A percentile compares a stretch with the other conserved stretches of the same genome.
phyloP scores from a whole-genome alignment of 2,888 invertebrate genomes.

The Hartigia nigra region DNA sequence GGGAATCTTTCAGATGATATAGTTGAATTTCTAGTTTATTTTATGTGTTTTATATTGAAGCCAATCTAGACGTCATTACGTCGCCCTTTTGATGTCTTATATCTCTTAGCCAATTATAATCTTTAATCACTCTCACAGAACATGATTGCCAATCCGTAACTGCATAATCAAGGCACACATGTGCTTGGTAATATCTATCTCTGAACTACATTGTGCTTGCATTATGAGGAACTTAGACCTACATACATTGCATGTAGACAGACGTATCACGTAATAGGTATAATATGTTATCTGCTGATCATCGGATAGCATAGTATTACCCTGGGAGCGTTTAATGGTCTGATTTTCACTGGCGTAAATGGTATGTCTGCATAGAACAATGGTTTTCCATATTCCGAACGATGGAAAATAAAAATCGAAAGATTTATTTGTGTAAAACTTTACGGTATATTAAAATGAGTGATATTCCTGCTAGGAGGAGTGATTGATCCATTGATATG shows the following conservation, averaged over 20 bases:
- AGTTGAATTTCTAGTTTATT: background rate
- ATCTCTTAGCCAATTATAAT: background rate
- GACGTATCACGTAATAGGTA: slow-evolving; percentile 32
- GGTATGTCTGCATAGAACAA: background rate
- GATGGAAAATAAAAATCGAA: background rate
- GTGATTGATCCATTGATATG: too few relatives aligned
- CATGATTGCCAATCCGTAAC: background rate
- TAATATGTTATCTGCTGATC: slow-evolving; percentile 26
- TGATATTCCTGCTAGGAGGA: too few relatives aligned
- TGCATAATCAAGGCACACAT: background rate
- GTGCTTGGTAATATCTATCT: background rate
- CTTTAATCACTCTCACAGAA: background rate
- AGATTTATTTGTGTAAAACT: background rate
- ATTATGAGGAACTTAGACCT: background rate
- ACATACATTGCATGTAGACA: background rate
- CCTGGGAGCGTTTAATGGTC: slow-evolving; percentile 27
- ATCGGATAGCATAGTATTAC: slow-evolving; percentile 26
- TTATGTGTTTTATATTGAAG: background rate
- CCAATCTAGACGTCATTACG: background rate
- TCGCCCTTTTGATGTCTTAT: background rate
- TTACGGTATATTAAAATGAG: background rate
- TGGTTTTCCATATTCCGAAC: background rate
- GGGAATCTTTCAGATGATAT: background rate
- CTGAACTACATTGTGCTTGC: background rate
- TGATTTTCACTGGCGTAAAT: background rate